Evolutionary conservation across 2,797 vertebrate species (phyloP).

Genomic region (Salarias fasciatus): DNA sequence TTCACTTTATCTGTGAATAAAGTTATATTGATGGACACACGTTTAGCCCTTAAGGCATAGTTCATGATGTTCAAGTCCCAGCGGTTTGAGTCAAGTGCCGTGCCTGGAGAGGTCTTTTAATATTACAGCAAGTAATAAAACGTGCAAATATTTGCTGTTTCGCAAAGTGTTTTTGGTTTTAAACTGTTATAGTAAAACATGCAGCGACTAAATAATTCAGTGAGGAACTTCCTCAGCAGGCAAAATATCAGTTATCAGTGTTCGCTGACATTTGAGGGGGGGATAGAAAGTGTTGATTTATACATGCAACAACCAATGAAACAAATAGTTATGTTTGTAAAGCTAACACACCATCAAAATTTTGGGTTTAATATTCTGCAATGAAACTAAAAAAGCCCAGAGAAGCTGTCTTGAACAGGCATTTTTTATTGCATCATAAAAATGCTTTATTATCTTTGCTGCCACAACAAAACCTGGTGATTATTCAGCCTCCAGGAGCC

Average conservation of each 20-base stretch:
- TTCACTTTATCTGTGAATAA: too few relatives aligned
- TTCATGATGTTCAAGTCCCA: not conserved
- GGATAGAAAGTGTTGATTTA: constrained; percentile 43
- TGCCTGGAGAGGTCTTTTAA: constrained; percentile 16
- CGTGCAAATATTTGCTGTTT: constrained; percentile 43
- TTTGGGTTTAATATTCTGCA: constrained; percentile 46
- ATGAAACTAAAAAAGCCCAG: constrained; percentile 37
- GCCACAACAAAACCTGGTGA: constrained; percentile 68
- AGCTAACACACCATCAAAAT: constrained; percentile 35
- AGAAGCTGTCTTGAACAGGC: constrained; percentile 54
- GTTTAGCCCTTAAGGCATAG: too few relatives aligned
- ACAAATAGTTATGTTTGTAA: constrained; percentile 42
- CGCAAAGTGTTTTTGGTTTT: constrained; percentile 32
- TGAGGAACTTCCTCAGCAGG: constrained; percentile 14
- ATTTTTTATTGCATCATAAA: constrained; percentile 61
- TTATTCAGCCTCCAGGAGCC: constrained; percentile 65
- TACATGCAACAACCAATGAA: constrained; percentile 45
- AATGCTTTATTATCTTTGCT: constrained; percentile 68
- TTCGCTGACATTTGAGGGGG: constrained; percentile 35
- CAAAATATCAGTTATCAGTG: constrained; percentile 23
- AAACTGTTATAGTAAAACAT: constrained; percentile 30
- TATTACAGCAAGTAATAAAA: constrained; percentile 7
- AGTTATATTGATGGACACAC: too few relatives aligned
- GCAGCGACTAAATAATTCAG: constrained; percentile 40
- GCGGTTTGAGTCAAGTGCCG: constrained; percentile 1